phyloP scores from a whole-genome alignment of 2,888 invertebrate species.

The Macroteleia sp. region DNA sequence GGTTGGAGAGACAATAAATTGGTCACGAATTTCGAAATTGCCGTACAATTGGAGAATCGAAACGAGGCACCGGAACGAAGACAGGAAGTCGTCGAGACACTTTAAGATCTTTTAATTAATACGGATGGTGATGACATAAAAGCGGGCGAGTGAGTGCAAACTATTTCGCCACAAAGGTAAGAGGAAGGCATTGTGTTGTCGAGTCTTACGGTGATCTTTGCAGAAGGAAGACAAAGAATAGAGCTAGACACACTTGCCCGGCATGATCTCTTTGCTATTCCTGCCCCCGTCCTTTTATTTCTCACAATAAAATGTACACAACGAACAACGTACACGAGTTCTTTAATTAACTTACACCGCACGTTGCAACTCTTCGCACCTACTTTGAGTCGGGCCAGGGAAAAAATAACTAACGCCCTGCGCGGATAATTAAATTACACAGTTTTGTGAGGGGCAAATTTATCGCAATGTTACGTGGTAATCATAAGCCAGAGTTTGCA shows the following conservation, averaged over 20 bases:
- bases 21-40: slow-evolving; percentile 12
- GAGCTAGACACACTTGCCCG: slow-evolving; percentile 49
- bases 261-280: slow-evolving; percentile 50
- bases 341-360: slow-evolving; percentile 57
- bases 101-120: slow-evolving; percentile 50
- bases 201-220: slow-evolving; percentile 76
- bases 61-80: background rate
- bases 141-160: slow-evolving; percentile 42
- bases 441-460: slow-evolving; percentile 24
- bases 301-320: slow-evolving; percentile 48
- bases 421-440: slow-evolving; percentile 48
- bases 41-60: background rate
- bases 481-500: slow-evolving; percentile 1
- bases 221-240: slow-evolving; percentile 61
- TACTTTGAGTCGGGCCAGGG: slow-evolving; percentile 22
- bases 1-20: slow-evolving; percentile 8
- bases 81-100: slow-evolving; percentile 29
- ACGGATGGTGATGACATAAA: slow-evolving; percentile 39
- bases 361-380: slow-evolving; percentile 45
- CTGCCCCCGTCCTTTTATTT: slow-evolving; percentile 40
- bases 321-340: slow-evolving; percentile 54
- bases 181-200: slow-evolving; percentile 78
- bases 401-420: slow-evolving; percentile 18
- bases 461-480: slow-evolving; percentile 23
- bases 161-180: slow-evolving; percentile 49